Evolutionary conservation across 2,797 vertebrate species (phyloP).

Genomic region (Crax fasciolata): DNA sequence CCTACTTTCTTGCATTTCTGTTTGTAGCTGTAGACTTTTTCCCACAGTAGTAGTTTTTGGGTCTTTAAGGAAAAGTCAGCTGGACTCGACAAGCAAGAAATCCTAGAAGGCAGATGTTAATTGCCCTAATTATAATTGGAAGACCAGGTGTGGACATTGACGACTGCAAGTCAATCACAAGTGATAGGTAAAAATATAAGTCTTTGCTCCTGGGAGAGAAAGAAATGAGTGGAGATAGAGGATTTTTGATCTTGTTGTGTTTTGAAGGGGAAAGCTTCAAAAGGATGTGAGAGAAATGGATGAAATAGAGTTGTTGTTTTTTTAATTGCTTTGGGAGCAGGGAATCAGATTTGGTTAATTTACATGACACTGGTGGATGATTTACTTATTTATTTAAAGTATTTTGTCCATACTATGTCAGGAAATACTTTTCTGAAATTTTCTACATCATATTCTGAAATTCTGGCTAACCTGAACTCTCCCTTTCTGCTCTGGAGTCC

Average conservation of each 20-base stretch:
- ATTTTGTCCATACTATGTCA: background rate
- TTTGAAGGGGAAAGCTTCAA: background rate
- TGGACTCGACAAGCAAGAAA: background rate
- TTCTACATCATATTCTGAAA: background rate
- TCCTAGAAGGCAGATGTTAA: background rate
- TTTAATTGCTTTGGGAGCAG: background rate
- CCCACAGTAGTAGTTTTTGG: background rate
- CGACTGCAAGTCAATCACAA: background rate
- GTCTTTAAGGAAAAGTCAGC: background rate
- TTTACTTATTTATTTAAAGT: background rate
- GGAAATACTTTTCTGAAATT: background rate
- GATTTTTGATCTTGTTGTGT: background rate
- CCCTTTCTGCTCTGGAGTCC: background rate
- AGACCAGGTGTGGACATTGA: background rate
- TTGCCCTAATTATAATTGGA: background rate
- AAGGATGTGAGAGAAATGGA: background rate
- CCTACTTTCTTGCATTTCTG: background rate
- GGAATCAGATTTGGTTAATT: background rate
- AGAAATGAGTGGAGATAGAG: background rate
- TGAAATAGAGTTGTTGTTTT: background rate
- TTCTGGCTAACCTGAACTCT: background rate
- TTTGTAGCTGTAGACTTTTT: background rate
- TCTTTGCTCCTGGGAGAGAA: background rate
- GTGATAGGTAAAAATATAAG: background rate
- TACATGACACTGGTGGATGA: accelerated